phyloP scores from a whole-genome alignment of 2,888 invertebrate species.

The Chesias legatella region DNA sequence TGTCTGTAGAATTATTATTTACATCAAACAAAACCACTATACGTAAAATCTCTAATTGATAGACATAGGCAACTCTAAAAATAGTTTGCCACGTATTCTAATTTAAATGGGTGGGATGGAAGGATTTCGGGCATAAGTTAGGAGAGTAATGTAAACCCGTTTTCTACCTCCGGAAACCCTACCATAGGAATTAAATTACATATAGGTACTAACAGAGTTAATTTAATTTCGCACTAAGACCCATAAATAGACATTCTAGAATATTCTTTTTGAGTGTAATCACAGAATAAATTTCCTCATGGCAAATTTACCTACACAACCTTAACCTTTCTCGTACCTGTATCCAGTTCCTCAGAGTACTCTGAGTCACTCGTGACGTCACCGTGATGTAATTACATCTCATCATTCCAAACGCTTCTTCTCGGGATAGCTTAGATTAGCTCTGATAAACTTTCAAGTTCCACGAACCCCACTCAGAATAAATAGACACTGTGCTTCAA shows the following conservation, averaged over 20 bases:
- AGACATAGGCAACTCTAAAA: too few species aligned
- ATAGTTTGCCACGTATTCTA: too few species aligned
- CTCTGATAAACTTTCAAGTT: constrained; percentile 10
- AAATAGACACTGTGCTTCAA: constrained; percentile 15
- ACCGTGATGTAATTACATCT: constrained; percentile 15
- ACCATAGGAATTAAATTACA: constrained; percentile 10
- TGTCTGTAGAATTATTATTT: too few species aligned
- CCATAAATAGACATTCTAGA: background rate
- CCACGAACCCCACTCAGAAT: constrained; percentile 10
- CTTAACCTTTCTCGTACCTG: too few species aligned
- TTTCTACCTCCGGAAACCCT: constrained; percentile 9
- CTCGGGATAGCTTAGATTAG: constrained; percentile 7
- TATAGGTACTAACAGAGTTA: background rate
- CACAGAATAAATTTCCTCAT: too few species aligned
- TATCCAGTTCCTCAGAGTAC: background rate
- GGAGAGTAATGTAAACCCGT: constrained; percentile 10
- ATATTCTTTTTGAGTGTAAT: background rate
- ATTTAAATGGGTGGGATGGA: background rate
- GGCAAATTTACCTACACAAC: too few species aligned
- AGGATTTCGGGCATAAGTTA: constrained; percentile 9
- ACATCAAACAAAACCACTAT: too few species aligned
- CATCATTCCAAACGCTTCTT: constrained; percentile 2
- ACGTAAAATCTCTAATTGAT: too few species aligned
- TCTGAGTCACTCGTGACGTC: constrained; percentile 21
- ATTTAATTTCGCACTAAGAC: constrained; percentile 1